Evolutionary conservation across 2,888 invertebrate genomes (phyloP).

Genomic region (Limenitis camilla): DNA sequence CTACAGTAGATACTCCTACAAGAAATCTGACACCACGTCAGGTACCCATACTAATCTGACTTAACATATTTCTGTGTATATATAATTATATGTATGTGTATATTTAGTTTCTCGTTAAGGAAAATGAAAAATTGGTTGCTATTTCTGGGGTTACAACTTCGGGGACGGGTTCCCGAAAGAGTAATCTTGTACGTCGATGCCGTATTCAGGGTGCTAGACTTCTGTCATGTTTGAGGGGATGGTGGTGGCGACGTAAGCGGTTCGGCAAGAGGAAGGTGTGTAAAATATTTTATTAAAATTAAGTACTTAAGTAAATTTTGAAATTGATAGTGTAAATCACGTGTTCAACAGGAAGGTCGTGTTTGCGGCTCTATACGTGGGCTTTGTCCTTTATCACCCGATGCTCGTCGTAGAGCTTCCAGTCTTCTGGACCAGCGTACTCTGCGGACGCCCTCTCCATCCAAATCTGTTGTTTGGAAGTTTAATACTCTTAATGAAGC

Average conservation of each 20-base stretch:
- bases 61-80: too few species aligned
- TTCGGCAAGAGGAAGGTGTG: slow-evolving; percentile 51
- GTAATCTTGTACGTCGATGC: slow-evolving; percentile 47
- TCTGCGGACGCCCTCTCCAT: slow-evolving; percentile 40
- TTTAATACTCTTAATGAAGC: slow-evolving; percentile 62
- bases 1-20: slow-evolving; percentile 40
- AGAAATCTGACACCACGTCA: slow-evolving; percentile 8
- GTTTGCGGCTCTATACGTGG: slow-evolving; percentile 35
- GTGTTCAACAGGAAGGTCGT: slow-evolving; percentile 36
- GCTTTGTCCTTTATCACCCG: slow-evolving; percentile 50
- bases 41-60: neutral
- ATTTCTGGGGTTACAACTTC: slow-evolving; percentile 39
- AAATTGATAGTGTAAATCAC: neutral
- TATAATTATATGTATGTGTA: too few species aligned
- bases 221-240: slow-evolving; percentile 53
- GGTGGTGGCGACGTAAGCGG: slow-evolving; percentile 61
- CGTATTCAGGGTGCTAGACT: slow-evolving; percentile 53
- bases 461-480: slow-evolving; percentile 46
- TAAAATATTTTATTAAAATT: neutral
- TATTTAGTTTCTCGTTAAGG: too few species aligned
- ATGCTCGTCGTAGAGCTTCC: slow-evolving; percentile 45
- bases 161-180: slow-evolving; percentile 43
- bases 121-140: slow-evolving; percentile 34
- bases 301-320: neutral
- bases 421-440: slow-evolving; percentile 48